Evolutionary conservation across 2,888 invertebrate genomes (phyloP), one percentile per base, ranked within the genome.

Genomic region (Pogonocherus hispidulus): DNA sequence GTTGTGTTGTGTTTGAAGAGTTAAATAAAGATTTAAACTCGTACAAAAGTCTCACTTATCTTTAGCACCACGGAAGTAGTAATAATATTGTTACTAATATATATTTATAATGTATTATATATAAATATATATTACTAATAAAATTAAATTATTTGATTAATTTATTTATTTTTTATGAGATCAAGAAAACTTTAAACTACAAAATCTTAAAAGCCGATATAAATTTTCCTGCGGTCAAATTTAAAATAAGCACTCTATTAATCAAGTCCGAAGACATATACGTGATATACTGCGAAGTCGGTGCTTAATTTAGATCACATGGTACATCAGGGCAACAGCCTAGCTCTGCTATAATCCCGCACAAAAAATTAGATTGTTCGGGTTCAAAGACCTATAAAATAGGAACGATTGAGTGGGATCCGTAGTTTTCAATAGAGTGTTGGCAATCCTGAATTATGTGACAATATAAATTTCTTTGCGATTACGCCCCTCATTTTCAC

Each of bases 371-470:
- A 41, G n/a, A 14, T 11, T 3, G 51, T 23, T n/a, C 51, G 20
- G 22, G 32, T 52, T 19, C 18, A 32, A 27, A 11, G 18, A 5
- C 52, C 52, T 52, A 52, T 18, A 32, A 32, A 18, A 5, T 3
- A 52, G 27, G n/a, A 18, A n/a, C 14, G 8, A 18, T 52, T 18
- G 32, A 32, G 32, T 18, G 18, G 49, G 32, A 52, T 32, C 16
- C 32, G 52, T 32, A 52, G 52, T 18, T 18, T 19, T 52, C 32
- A 52, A 52, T 52, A 52, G 27, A 27, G 52, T 6, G 32, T 8
- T 18, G 32, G 52, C 8, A 52, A 52, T 52, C 52, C 22, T 52
- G 52, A 52, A 52, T 52, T 52, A 52, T 52, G 52, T 32, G 27
- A 8, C 32, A n/a, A 41, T 41, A 41, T 41, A 41, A 41, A 41